A percentile compares a stretch with the other conserved stretches of the same genome.
phyloP scores from a whole-genome alignment of 2,113 vertebrate species.

The Aramus guarauna region DNA sequence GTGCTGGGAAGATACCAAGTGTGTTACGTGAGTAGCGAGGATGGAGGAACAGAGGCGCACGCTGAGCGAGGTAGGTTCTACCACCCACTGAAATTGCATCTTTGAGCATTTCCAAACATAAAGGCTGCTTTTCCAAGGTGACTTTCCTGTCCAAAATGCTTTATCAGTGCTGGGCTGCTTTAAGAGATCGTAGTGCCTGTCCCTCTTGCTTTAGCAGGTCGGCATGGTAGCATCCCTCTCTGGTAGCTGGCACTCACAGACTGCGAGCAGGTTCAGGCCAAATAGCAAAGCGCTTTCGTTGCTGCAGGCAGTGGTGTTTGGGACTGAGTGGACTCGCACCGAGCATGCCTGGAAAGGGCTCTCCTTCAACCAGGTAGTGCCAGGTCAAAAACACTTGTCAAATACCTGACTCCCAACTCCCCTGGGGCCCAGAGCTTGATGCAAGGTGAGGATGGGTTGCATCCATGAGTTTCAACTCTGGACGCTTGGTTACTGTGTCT shows the following conservation, averaged over 20 bases:
- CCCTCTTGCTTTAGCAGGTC: background rate
- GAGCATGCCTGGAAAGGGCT: background rate
- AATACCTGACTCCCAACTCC: background rate
- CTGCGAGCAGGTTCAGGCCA: background rate
- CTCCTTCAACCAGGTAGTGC: background rate
- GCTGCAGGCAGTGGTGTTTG: background rate
- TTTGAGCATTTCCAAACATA: background rate
- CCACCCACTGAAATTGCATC: accelerated
- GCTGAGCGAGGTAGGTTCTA: background rate
- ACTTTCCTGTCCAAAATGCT: background rate
- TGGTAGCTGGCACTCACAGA: background rate
- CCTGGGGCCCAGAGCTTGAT: background rate
- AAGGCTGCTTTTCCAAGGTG: background rate
- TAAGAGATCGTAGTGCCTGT: background rate
- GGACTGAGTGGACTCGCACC: background rate
- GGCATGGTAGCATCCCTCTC: background rate
- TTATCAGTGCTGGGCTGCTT: background rate
- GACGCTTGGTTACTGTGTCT: background rate
- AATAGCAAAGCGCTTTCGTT: accelerated
- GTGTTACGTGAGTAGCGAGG: accelerated
- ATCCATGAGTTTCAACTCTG: background rate
- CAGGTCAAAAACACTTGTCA: background rate
- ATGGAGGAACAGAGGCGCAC: background rate
- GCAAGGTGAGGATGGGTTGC: background rate
- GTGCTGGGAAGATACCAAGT: background rate